Percentiles rank a stretch among this genome's conserved stretches.
Conservation (phyloP, 2,797 vertebrate genomes). For the Argyrosomus regius region DNA sequence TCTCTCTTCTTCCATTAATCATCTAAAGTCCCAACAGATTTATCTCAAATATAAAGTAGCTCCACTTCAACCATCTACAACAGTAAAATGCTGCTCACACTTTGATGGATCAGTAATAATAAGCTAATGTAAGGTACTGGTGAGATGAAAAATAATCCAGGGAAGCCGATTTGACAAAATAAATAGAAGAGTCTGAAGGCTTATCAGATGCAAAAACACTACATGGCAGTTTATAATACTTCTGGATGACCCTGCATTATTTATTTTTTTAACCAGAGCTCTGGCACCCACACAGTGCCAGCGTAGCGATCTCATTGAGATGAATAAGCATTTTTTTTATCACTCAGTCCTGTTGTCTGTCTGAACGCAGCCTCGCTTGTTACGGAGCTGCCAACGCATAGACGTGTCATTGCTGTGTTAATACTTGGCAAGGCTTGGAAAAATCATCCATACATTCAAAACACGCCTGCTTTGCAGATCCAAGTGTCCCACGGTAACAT, state of each 20-base stretch:
- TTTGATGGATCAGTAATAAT: background rate
- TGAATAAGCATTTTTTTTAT: slow-evolving; percentile 13
- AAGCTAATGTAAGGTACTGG: background rate
- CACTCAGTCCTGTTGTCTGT: slow-evolving; percentile 1
- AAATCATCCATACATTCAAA: slow-evolving; percentile 15
- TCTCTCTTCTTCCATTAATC: background rate
- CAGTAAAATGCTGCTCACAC: background rate
- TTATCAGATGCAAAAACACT: background rate
- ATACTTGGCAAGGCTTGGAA: slow-evolving; percentile 32
- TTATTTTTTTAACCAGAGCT: background rate
- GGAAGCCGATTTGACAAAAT: background rate
- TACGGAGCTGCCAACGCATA: slow-evolving; percentile 22
- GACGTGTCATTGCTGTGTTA: slow-evolving; percentile 27
- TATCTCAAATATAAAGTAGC: background rate
- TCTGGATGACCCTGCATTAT: background rate
- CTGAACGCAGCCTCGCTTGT: slow-evolving; percentile 2
- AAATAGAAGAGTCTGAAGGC: background rate
- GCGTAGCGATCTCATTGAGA: slow-evolving; percentile 12
- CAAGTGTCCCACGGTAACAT: slow-evolving; percentile 35
- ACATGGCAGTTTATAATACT: background rate
- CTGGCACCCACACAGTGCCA: slow-evolving; percentile 15
- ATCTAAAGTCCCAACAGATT: background rate
- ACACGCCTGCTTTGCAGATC: slow-evolving; percentile 35
- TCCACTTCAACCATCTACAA: background rate
- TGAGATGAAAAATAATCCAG: background rate